phyloP scores from a whole-genome alignment of 2,113 vertebrate species.

The Brienomyrus brachyistius region DNA sequence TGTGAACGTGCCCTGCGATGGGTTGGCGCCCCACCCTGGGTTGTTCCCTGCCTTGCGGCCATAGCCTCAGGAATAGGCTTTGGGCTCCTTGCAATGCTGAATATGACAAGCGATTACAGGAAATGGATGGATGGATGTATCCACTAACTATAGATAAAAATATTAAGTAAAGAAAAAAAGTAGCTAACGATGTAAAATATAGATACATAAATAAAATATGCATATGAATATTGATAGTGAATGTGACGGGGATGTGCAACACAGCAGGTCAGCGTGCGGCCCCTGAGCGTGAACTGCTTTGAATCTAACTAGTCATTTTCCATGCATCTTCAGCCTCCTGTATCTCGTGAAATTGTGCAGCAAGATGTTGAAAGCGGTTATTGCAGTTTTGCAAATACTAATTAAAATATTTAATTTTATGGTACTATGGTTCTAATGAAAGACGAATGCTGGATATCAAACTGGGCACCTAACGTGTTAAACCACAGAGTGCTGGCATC shows the following conservation, averaged over 20 bases:
- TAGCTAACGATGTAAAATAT: background rate
- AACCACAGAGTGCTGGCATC: background rate
- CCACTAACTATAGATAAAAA: background rate
- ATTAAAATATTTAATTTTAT: constrained; percentile 1
- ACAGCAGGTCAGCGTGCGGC: background rate
- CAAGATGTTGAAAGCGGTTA: background rate
- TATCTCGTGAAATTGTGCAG: background rate
- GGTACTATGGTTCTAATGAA: background rate
- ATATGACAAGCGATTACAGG: background rate
- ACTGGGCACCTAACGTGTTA: background rate
- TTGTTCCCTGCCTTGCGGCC: background rate
- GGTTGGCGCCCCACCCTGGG: background rate
- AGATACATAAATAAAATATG: background rate
- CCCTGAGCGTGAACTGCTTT: background rate
- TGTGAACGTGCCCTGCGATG: background rate
- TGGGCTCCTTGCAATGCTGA: background rate
- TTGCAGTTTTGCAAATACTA: background rate
- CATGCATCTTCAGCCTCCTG: background rate
- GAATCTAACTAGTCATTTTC: background rate
- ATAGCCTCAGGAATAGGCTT: background rate
- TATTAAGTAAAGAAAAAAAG: background rate
- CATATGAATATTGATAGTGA: background rate
- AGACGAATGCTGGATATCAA: background rate
- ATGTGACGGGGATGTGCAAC: background rate
- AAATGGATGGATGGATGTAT: background rate